Evolutionary conservation across 2,888 invertebrate species (phyloP), one percentile per base, ranked within the genome.

Genomic region (Ormia ochracea): DNA sequence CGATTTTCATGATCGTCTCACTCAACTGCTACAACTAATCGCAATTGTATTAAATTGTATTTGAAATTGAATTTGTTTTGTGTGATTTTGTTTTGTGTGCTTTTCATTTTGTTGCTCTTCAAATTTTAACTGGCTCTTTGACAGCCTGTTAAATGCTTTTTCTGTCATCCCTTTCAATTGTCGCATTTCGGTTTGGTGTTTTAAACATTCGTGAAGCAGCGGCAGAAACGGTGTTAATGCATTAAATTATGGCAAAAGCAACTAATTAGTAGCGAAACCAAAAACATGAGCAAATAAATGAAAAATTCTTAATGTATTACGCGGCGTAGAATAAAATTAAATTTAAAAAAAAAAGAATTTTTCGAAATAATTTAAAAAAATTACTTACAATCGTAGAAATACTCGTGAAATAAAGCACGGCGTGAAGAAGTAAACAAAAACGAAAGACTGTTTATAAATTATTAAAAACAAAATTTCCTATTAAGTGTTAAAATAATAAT

Each of bases 271-370:
- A 45, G 14, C 36, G 54, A 52, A 43, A 54, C 36, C 12, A 54
- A 41, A 23, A 56, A 43, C 26, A 36, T 14, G 17, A 6, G 10
- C 19, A 26, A 36, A 50, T 10, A 28, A 70, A 72, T 31, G 41
- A 52, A 76, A 65, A 69, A 76, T 76, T 76, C 75, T 76, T 76
- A 31, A 61, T 45, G 75, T 45, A 61, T 76, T 69, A 76, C 75
- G 68, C 59, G 36, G 31, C 54, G 3, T 56, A 21, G 7, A 73
- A 63, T 36, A 59, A 65, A 69, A 36, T 36, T 14, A 26, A 28
- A 19, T 5, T 19, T 12, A 52, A 72, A 52, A 61, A 14, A 68
- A 31, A 6, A 48, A 21, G 36, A 31, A 17, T 31, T 31, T 9
- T 26, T 28, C 2, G 9, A 54, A 54, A 14, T 33, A 54, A 23